Evolutionary conservation across 2,888 invertebrate genomes (phyloP), one percentile per base, ranked within the genome.

Genomic region (Geotrupes spiniger): DNA sequence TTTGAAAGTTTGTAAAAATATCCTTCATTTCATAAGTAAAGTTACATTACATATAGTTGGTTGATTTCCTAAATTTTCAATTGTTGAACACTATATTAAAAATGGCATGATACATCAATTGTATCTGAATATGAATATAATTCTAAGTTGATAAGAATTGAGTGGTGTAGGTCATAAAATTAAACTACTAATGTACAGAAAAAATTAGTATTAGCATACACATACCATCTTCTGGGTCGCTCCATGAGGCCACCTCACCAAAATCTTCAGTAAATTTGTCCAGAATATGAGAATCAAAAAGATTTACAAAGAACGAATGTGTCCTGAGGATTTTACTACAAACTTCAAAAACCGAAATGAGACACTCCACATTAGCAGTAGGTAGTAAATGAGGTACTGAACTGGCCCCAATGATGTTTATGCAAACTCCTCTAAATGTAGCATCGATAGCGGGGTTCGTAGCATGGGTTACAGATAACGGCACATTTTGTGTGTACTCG

Each of bases 401-500:
- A 53, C 72, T 72, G 29, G 67, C 66, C 6, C 74, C 71, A 17
- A 69, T 44, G 6, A 54, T 62, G 45, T 58, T 61, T 4, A 68
- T 60, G 16, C 62, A 52, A 5, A 60, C 53, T 4, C 63, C 60
- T 14, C 63, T 62, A 46, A 69, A 72, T 14, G 71, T 73, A 11
- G 70, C 69, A 52, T 74, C 74, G 3, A 70, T 60, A 1, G 90
- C 90, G 37, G 90, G 89, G 56, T 85, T 84, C 33, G 91, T 90
- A 8, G 91, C 91, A 69, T 87, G 87, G 33, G 89, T 88, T 25
- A 90, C 83, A 41, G 90, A 87, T 42, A 94, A 78, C 2, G 96
- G 94, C 50, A 95, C 94, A 73, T 96, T 96, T 73, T 93, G 92
- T 8, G 95, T 95, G 67, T 92, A 93, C 73, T 94, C 93, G 26